Conservation (phyloP, 2,888 invertebrate species). For the Apamea monoglypha region DNA sequence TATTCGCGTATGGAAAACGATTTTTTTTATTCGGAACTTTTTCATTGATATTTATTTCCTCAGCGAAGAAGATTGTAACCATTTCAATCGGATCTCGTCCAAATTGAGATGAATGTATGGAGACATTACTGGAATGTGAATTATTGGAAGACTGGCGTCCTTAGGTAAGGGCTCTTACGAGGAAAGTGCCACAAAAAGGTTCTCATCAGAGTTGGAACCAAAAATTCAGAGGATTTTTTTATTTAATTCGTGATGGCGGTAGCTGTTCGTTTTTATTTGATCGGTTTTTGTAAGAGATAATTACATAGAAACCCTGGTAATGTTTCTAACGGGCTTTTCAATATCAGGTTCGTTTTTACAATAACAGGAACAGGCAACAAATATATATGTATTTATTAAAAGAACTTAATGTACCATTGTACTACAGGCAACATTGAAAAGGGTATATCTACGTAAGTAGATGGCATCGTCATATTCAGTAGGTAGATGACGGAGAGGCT, state of each 20-base stretch:
- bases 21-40: conserved; percentile 35
- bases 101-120: conserved; percentile 64
- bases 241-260: conserved; percentile 19
- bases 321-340: not conserved
- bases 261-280: conserved; percentile 22
- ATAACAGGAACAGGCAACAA: not conserved
- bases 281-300: conserved; percentile 22
- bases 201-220: conserved; percentile 29
- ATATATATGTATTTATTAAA: not conserved
- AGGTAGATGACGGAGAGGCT: not conserved
- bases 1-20: conserved; percentile 11
- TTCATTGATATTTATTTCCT: conserved; percentile 57
- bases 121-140: conserved; percentile 55
- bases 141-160: conserved; percentile 9
- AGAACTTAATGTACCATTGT: not conserved
- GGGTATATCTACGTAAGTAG: not conserved
- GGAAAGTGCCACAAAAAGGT: conserved; percentile 37
- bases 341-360: not conserved
- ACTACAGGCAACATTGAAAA: not conserved
- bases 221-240: conserved; percentile 17
- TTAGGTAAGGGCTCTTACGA: not conserved
- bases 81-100: conserved; percentile 50
- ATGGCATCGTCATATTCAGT: not conserved
- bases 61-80: conserved; percentile 47
- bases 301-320: not conserved